Evolutionary conservation across 2,113 vertebrate species (phyloP).

Genomic region (Laterallus jamaicensis): DNA sequence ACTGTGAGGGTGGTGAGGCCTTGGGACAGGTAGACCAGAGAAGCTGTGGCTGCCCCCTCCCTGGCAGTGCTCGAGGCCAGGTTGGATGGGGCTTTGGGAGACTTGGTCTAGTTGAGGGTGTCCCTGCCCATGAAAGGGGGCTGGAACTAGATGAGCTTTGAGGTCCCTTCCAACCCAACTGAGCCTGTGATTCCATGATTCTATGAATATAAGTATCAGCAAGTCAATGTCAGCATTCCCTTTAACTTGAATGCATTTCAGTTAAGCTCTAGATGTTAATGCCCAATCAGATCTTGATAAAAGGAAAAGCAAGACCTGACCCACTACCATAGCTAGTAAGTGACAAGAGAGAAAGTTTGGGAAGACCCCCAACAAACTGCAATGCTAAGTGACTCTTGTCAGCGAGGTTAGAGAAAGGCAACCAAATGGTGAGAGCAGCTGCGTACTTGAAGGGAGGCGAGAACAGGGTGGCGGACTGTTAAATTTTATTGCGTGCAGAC

Average conservation of each 20-base stretch:
- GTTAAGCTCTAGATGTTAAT: conserved; percentile 10
- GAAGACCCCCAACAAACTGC: background rate
- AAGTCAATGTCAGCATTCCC: background rate
- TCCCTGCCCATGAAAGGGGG: no score
- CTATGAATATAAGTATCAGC: background rate
- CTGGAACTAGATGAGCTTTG: no score
- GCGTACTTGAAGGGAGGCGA: background rate
- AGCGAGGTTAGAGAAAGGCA: background rate
- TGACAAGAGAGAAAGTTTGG: background rate
- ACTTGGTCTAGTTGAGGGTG: no score
- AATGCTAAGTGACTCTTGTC: background rate
- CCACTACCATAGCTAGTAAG: background rate
- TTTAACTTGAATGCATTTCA: background rate
- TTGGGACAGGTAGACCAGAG: no score
- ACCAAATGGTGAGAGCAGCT: background rate
- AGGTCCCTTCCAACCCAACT: no score
- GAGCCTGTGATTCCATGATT: no score
- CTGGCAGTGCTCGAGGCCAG: no score
- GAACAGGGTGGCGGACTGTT: background rate
- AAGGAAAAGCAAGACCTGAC: background rate
- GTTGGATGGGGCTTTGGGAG: no score
- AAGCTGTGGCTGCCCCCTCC: no score
- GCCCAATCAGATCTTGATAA: background rate
- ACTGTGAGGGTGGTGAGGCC: no score
- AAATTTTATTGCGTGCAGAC: background rate